Conservation (phyloP, 2,113 vertebrate genomes). For the Brienomyrus longianalis region DNA sequence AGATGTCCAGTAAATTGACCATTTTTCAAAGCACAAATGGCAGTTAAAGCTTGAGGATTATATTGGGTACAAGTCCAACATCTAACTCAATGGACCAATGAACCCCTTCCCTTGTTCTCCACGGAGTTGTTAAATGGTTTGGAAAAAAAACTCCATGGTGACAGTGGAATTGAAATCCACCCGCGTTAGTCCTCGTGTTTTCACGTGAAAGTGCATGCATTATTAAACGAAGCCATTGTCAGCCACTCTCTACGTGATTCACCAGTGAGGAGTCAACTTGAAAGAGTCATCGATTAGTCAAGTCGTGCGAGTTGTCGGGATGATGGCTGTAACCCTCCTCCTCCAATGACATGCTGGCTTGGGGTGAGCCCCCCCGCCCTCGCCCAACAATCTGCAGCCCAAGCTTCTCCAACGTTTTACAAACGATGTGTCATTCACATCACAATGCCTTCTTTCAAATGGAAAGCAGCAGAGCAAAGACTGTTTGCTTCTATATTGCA, state of each 20-base stretch:
- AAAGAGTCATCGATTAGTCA: not conserved
- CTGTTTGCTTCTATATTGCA: constrained; percentile 20
- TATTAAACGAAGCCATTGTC: not conserved
- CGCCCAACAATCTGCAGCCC: not conserved
- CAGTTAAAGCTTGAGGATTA: not conserved
- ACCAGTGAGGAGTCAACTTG: not conserved
- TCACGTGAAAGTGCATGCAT: not conserved
- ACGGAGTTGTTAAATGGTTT: not conserved
- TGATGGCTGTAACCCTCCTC: not conserved
- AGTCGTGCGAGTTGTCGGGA: not conserved
- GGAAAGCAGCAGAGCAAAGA: constrained; percentile 40
- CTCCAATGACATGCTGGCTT: not conserved
- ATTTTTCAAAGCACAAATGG: not conserved
- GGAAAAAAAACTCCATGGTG: not conserved
- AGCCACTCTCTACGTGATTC: not conserved
- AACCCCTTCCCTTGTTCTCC: not conserved
- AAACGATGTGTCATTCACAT: not conserved
- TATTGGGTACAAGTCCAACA: not conserved
- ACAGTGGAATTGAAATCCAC: not conserved
- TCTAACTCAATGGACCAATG: not conserved
- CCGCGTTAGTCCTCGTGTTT: not conserved
- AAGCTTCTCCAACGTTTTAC: not conserved
- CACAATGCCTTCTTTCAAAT: not conserved
- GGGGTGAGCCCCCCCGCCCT: not conserved
- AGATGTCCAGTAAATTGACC: not conserved